phyloP scores from a whole-genome alignment of 2,888 invertebrate genomes.

The Scrobipalpa atriplicella region DNA sequence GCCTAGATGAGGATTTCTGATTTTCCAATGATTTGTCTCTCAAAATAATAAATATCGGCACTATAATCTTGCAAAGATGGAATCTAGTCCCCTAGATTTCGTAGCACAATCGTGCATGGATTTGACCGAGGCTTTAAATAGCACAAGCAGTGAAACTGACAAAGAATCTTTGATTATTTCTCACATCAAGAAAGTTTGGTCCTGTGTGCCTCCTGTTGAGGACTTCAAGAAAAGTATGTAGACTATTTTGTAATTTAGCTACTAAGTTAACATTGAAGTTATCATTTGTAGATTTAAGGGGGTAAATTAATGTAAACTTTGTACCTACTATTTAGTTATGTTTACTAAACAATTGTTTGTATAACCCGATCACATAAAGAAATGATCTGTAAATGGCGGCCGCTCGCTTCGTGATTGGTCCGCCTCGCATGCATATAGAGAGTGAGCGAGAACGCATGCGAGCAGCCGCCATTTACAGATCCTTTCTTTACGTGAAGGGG shows the following conservation, averaged over 20 bases:
- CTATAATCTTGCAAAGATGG: slow-evolving; percentile 49
- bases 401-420: too few relatives aligned
- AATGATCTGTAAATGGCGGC: too few relatives aligned
- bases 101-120: slow-evolving; percentile 82
- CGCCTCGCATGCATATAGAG: too few relatives aligned
- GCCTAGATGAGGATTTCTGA: background rate
- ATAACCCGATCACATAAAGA: too few relatives aligned
- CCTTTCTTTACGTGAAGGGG: too few relatives aligned
- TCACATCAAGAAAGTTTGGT: slow-evolving; percentile 81
- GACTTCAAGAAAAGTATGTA: slow-evolving; percentile 75
- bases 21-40: too few relatives aligned
- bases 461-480: too few relatives aligned
- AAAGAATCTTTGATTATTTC: slow-evolving; percentile 76
- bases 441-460: too few relatives aligned
- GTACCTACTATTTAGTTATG: too few relatives aligned
- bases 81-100: slow-evolving; percentile 68
- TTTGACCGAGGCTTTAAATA: slow-evolving; percentile 71
- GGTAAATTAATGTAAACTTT: background rate
- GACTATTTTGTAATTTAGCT: background rate
- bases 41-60: background rate
- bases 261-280: background rate
- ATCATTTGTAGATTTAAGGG: background rate
- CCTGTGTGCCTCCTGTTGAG: slow-evolving; percentile 59
- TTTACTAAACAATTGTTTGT: too few relatives aligned
- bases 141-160: slow-evolving; percentile 60